phyloP scores from a whole-genome alignment of 2,888 invertebrate species.

The Xanthorhoe designata region DNA sequence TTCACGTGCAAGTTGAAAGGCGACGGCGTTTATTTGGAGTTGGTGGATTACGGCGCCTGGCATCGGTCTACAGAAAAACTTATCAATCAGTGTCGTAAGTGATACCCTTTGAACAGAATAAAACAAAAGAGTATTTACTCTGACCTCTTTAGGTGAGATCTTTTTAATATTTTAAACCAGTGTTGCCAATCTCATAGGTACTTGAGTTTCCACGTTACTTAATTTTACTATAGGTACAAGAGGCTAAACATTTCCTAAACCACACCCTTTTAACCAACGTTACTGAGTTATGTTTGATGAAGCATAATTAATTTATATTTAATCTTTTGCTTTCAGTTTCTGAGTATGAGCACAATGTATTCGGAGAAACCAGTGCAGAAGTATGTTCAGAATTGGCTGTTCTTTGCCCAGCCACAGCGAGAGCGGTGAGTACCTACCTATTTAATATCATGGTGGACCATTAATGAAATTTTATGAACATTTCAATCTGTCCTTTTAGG shows the following conservation, averaged over 20 bases:
- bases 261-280: too few species aligned
- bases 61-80: constrained; percentile 86
- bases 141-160: too few species aligned
- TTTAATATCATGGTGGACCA: too few species aligned
- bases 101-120: neutral
- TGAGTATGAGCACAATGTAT: constrained; percentile 69
- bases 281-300: too few species aligned
- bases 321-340: constrained; percentile 58
- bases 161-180: too few species aligned
- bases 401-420: constrained; percentile 65
- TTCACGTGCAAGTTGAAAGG: constrained; percentile 62
- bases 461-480: too few species aligned
- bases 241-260: too few species aligned
- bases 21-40: constrained; percentile 73
- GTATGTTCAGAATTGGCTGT: constrained; percentile 68
- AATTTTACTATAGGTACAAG: too few species aligned
- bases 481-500: too few species aligned
- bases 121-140: neutral
- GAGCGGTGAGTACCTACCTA: constrained; percentile 56
- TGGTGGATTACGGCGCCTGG: constrained; percentile 86
- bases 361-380: constrained; percentile 71
- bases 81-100: constrained; percentile 88
- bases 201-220: too few species aligned
- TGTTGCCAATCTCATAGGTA: too few species aligned
- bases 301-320: too few species aligned